Base-by-base conservation (phyloP, 2,888 invertebrate species). In the Unio delphinus region DNA sequence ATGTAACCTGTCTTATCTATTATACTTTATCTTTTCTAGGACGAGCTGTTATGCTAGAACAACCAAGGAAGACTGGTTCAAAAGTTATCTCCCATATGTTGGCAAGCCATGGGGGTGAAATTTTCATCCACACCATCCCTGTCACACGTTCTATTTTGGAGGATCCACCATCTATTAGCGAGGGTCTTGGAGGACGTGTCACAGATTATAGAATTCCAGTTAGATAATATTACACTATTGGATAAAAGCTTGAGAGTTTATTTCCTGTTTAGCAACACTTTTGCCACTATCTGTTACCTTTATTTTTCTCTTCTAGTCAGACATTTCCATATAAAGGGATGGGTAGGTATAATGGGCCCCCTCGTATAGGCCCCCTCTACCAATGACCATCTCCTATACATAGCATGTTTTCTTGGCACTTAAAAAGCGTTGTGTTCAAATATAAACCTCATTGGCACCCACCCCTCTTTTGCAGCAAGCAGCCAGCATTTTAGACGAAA, bases 131-230 rank as follows among this genome's bases (percentile, higher is more conserved):
- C 78, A 95, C 96, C 0, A 91, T 98, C 60, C 95, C 95, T 45
- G 96, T 96, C 0, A 93, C 94, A 4, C 84, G 97, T 57, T 95
- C 95, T 60, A 94, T 96, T 5, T 92, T 97, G 67, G 98, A 98
- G 89, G 98, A 98, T 89, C 96, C 97, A 0, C 98, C 98, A 0
- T 96, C 97, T 0, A 95, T 98, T 65, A 96, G 95, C 54, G 98
- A 98, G 90, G 98, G 98, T 0, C 94, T 95, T 57, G 98, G 98
- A 0, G 98, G 98, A 0, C 92, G 97, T 60, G 95, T 98, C 60
- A 95, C 96, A 0, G 98, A 98, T 90, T 98, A 98, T 87, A 92
- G 95, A 91, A 93, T 93, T 73, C 92, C 83, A 45, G 89, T 89
- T 74, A 75, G 86, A 80, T 1, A n/a, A 28, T 55, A 23, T 5